Percentiles rank a stretch among this genome's conserved stretches.
These are phyloP conservation scores for Amblyraja radiata DNA, from an alignment of 2,797 vertebrate species.

Conservation along the genomic window DNA sequence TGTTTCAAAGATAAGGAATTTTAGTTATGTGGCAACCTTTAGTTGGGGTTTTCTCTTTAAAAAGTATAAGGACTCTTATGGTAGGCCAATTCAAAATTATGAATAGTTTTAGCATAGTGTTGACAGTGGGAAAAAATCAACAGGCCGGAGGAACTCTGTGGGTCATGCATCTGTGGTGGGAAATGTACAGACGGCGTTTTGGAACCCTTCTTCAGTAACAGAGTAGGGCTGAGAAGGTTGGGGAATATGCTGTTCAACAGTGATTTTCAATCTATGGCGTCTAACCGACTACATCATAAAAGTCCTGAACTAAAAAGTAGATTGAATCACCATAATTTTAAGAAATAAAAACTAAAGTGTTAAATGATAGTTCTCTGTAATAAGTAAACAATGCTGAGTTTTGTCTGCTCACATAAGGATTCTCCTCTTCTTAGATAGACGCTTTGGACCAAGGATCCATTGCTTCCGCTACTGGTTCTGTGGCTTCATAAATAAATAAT, in stretches of 20 bases:
- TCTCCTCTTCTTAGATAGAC: too few relatives aligned
- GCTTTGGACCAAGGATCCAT: too few relatives aligned
- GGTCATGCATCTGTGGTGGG: too few relatives aligned
- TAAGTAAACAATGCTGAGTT: not conserved
- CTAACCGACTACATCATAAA: not conserved
- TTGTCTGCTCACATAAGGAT: not conserved
- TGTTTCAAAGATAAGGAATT: not conserved
- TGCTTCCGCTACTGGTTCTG: too few relatives aligned
- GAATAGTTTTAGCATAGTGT: not conserved
- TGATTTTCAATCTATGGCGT: not conserved
- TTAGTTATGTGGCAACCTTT: not conserved
- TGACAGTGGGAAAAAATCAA: not conserved
- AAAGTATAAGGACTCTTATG: not conserved
- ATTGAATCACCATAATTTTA: not conserved
- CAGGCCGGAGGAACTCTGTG: too few relatives aligned
- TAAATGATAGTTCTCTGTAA: not conserved
- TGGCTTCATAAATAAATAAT: too few relatives aligned
- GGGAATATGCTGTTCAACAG: not conserved
- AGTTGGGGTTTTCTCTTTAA: not conserved
- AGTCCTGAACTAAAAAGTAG: not conserved
- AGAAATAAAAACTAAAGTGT: not conserved
- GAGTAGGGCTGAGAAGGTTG: too few relatives aligned
- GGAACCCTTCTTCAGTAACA: too few relatives aligned
- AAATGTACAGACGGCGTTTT: too few relatives aligned
- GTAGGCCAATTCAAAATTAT: not conserved